Conservation (phyloP, 30 jellyfish, hydroid and myxozoan species). For the Aurelia sp. region DNA sequence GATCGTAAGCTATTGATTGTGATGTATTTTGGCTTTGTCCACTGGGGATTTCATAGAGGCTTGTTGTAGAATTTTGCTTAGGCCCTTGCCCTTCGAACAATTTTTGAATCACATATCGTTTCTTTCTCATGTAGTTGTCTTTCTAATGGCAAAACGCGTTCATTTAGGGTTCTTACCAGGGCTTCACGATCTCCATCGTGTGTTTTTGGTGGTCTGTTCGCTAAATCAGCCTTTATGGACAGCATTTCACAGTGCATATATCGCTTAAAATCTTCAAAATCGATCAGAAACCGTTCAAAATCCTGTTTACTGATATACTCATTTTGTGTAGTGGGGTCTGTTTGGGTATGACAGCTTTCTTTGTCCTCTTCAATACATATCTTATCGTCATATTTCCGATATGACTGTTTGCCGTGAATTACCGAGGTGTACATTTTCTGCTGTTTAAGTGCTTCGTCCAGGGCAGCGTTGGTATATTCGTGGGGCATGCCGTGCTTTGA, state of each 20-base stretch:
- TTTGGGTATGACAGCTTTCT: no score
- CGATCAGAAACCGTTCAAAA: not conserved
- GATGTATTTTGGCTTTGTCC: conserved; percentile 2
- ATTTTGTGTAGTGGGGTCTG: not conserved
- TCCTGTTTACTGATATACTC: not conserved
- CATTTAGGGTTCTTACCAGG: not conserved
- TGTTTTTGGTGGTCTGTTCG: not conserved
- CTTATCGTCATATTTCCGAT: conserved; percentile 15
- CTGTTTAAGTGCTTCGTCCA: conserved; percentile 20
- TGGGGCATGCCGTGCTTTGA: conserved; percentile 17
- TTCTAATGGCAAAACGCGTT: no score
- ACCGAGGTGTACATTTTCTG: conserved; percentile 9
- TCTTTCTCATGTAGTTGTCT: no score
- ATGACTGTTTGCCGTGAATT: not conserved
- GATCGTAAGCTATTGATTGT: not conserved
- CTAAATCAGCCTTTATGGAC: no score
- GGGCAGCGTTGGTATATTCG: not conserved
- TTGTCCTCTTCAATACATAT: not conserved
- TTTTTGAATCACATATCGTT: no score
- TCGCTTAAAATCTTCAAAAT: no score
- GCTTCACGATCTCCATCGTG: conserved; percentile 12
- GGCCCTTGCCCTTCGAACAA: no score
- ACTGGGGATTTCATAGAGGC: conserved; percentile 11
- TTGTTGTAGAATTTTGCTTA: not conserved
- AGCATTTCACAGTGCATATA: no score